Evolutionary conservation across 2,888 invertebrate species (phyloP), one percentile per base, ranked within the genome.

Genomic region (Parthenolecanium corni): DNA sequence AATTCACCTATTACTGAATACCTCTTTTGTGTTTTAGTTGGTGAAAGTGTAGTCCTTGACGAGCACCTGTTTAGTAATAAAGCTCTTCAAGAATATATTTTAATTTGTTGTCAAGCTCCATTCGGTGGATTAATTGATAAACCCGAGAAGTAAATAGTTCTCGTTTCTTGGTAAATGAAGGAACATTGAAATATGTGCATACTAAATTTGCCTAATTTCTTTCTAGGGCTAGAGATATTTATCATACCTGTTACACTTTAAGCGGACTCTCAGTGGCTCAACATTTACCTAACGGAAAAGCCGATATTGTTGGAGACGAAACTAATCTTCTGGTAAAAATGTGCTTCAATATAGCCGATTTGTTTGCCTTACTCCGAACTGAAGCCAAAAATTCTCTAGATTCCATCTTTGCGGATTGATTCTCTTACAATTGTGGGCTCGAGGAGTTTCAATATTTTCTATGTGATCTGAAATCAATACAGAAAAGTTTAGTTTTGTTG

Each of bases 161-260:
- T 62, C 1, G 2, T 44, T 4, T 57, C 20, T 56, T 6, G 25
- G 31, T 49, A 9, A 12, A 9, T 44, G 16, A 3, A 16, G 14
- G 5, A 5, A 16, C 14, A 44, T 44, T 5, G 18, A 44, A 44
- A 4, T 44, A 44, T 16, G 14, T 16, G 44, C 44, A n/a, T 44
- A 11, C 9, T 9, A n/a, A n/a, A n/a, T n/a, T n/a, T n/a, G n/a
- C n/a, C n/a, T n/a, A n/a, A n/a, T 20, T 46, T 67, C 65, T 69
- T 67, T 77, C 65, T 76, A 90, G 90, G 72, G 80, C 81, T 53
- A 79, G 86, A 69, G 98, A 98, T 77, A 83, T 89, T 67, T 99
- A 98, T 74, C 98, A 98, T 75, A 95, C 96, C 0, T 97, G 97
- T 75, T 98, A 98, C 72, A 85, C 89, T 1, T 76, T 98, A 52